Evolutionary conservation across 2,888 invertebrate species (phyloP).

Genomic region (Bellardia pandia): DNA sequence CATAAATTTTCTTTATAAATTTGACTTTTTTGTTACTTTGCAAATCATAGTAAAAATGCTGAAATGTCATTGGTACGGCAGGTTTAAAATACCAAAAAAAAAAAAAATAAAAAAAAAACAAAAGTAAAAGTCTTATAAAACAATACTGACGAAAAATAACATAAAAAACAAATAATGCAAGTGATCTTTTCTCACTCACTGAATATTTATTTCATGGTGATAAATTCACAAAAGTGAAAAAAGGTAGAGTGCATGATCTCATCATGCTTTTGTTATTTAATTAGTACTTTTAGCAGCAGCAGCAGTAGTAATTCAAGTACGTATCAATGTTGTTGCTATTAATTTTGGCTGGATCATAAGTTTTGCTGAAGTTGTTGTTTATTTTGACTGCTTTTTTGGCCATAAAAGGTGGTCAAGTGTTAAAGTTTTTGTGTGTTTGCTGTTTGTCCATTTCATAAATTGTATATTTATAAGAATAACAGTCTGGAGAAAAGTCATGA

Average conservation of each 20-base stretch:
- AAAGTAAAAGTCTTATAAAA: slow-evolving; percentile 67
- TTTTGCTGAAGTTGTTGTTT: slow-evolving; percentile 10
- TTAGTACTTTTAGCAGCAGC: slow-evolving; percentile 47
- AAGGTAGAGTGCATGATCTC: slow-evolving; percentile 70
- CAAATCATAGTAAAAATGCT: neutral
- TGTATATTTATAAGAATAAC: slow-evolving; percentile 6
- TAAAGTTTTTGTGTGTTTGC: slow-evolving; percentile 45
- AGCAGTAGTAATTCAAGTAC: slow-evolving; percentile 27
- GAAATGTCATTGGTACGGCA: slow-evolving; percentile 50
- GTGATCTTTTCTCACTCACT: slow-evolving; percentile 63
- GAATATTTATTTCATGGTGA: slow-evolving; percentile 60
- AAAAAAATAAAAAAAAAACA: slow-evolving; percentile 63
- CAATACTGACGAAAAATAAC: slow-evolving; percentile 12
- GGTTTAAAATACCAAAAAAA: slow-evolving; percentile 19
- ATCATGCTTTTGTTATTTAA: slow-evolving; percentile 71
- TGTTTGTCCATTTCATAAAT: slow-evolving; percentile 6
- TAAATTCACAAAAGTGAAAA: slow-evolving; percentile 62
- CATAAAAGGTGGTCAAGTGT: slow-evolving; percentile 58
- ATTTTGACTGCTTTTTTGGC: neutral
- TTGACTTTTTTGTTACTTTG: neutral
- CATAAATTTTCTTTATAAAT: neutral
- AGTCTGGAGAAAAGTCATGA: slow-evolving; percentile 45
- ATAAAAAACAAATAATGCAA: slow-evolving; percentile 42
- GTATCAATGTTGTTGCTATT: slow-evolving; percentile 31
- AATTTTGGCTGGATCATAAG: slow-evolving; percentile 13